Base-by-base conservation (phyloP, 2,113 vertebrate genomes). In the Mesoclemmys tuberculata region DNA sequence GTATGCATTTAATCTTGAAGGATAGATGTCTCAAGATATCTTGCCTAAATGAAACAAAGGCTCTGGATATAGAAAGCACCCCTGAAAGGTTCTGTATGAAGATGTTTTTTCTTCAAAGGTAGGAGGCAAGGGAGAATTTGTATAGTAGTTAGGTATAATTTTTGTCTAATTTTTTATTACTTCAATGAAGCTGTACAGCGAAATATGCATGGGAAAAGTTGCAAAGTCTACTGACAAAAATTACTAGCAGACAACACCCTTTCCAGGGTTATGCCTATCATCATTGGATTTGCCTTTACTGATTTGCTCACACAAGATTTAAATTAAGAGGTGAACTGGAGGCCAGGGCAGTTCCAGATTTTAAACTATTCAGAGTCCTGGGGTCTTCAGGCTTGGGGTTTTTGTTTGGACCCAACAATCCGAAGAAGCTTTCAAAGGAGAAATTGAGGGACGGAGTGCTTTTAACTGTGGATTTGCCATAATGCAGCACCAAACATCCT, bases 1-100 rank as follows among this genome's bases (percentile, higher is more conserved):
- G 93, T 94, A 96, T 95, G 95, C 96, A 96, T 97, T 98, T 98
- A 98, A 97, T 97, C 96, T 97, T 98, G 97, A 98, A 97, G 95
- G 97, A 97, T 97, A 95, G 95, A 97, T 97, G 95, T 97, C 97
- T 98, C 95, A 80, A 96, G 95, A 94, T 91, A 93, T 96, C 93
- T 90, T 61, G 82, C 88, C 51, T 93, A 96, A 95, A 90, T 96
- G 96, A 96, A 93, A 95, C 64, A 88, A 88, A 95, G 77, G 90
- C 92, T 94, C 91, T 93, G 93, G 82, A 80, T 93, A 61, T 27
- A 94, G 51, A 87, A 93, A 90, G 82, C 48, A 82, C 41, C 1
- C 3, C 88, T 93, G 93, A 96, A 93, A 54, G 54, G 31, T 91
- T 87, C 87, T 92, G 26, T 68, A 29, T 35, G 58, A 46, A 83